A percentile compares a stretch with the other conserved stretches of the same genome.
These are phyloP conservation scores for Ricordea florida DNA, from an alignment of 92 coral and sea anemone species.

Conservation along the genomic window DNA sequence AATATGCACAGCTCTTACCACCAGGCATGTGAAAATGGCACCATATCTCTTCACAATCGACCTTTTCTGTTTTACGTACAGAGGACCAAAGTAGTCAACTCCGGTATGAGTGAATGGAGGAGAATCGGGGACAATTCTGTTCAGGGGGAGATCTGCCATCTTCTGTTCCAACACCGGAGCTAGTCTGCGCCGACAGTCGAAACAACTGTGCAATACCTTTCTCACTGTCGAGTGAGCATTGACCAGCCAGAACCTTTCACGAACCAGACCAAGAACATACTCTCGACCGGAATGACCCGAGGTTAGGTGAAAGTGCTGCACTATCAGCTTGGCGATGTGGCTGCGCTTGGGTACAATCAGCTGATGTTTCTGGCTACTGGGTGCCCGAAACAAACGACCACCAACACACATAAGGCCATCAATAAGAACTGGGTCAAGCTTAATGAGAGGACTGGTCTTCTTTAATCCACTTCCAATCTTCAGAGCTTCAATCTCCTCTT, in stretches of 20 bases:
- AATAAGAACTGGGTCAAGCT: neutral
- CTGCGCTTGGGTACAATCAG: conserved; percentile 28
- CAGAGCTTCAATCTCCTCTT: neutral
- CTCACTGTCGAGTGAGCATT: conserved; percentile 15
- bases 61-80: neutral
- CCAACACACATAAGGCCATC: conserved; percentile 39
- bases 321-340: conserved; percentile 10
- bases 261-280: conserved; percentile 30
- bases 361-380: conserved; percentile 33
- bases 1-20: conserved; percentile 8
- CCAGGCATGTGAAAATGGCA: conserved; percentile 3
- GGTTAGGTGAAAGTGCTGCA: conserved; percentile 6
- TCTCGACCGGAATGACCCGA: conserved; percentile 60
- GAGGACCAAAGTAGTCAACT: conserved; percentile 8
- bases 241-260: conserved; percentile 31
- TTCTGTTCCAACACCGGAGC: conserved; percentile 8
- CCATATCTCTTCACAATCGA: conserved; percentile 12
- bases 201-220: conserved; percentile 7
- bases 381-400: conserved; percentile 45
- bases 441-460: conserved; percentile 6
- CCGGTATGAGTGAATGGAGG: neutral
- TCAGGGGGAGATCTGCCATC: conserved; percentile 27
- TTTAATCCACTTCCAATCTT: neutral
- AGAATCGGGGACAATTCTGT: neutral
- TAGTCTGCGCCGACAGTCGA: conserved; percentile 15